A percentile compares a stretch with the other conserved stretches of the same genome.
phyloP scores from a whole-genome alignment of 2,888 invertebrate species.

The Perizoma flavofasciatum region DNA sequence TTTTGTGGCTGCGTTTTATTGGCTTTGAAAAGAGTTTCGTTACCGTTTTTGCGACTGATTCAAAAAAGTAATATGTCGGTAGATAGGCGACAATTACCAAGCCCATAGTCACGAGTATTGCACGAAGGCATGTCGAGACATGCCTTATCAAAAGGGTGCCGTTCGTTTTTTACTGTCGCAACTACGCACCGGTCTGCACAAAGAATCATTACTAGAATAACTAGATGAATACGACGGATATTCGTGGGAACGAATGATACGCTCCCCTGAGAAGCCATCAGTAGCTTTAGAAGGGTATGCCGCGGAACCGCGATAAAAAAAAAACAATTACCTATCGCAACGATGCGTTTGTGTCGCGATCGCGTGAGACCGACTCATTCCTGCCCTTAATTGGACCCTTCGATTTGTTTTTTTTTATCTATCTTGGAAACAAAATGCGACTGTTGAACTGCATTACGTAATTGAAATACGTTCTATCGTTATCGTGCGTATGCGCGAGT shows the following conservation, averaged over 20 bases:
- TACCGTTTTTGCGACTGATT: conserved; percentile 1
- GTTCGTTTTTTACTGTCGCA: conserved; percentile 52
- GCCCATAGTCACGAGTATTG: conserved; percentile 45
- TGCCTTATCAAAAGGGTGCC: conserved; percentile 61
- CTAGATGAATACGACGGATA: conserved; percentile 48
- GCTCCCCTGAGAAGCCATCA: conserved; percentile 40
- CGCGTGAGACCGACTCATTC: conserved; percentile 51
- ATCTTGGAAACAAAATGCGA: conserved; percentile 2
- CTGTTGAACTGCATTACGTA: conserved; percentile 41
- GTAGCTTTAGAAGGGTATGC: conserved; percentile 47
- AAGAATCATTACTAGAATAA: conserved; percentile 43
- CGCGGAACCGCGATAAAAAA: conserved; percentile 48
- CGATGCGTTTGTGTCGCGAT: conserved; percentile 36
- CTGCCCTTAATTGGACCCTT: conserved; percentile 48
- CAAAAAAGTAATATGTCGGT: background rate
- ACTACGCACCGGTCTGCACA: conserved; percentile 42
- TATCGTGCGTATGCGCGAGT: conserved; percentile 43
- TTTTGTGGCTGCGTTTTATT: background rate
- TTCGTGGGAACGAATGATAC: conserved; percentile 55
- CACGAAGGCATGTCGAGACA: conserved; percentile 55
- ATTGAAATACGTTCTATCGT: conserved; percentile 42
- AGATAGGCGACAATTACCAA: conserved; percentile 39
- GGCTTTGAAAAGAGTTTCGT: background rate
- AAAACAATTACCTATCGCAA: conserved; percentile 22
- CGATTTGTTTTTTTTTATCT: conserved; percentile 10